Conservation (phyloP, 2,113 vertebrate species). For the human region DNA sequence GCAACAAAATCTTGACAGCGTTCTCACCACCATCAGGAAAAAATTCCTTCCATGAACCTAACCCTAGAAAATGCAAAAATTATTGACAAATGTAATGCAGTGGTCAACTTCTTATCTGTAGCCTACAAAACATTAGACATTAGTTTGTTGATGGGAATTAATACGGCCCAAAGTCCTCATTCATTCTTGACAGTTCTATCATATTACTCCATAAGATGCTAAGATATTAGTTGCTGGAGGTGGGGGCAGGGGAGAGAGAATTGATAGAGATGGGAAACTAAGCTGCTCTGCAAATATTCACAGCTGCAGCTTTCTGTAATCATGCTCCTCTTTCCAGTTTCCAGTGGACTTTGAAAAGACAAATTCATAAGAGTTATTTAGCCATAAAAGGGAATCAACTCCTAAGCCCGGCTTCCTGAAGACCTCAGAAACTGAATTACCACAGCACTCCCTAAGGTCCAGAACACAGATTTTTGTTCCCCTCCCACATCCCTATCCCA, state of each 20-base stretch:
- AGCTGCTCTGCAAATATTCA: neutral
- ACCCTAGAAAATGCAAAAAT: neutral
- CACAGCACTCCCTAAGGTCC: constrained; percentile 63
- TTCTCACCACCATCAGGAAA: neutral
- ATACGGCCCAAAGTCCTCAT: neutral
- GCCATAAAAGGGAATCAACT: constrained; percentile 74
- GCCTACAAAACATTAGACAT: neutral
- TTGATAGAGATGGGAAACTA: neutral
- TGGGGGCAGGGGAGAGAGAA: neutral
- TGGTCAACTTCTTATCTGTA: neutral
- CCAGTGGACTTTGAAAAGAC: constrained; percentile 33
- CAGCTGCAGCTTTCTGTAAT: constrained; percentile 16
- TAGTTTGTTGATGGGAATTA: neutral
- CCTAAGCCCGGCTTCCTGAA: constrained; percentile 40
- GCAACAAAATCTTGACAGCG: neutral
- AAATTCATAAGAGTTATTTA: constrained; percentile 63
- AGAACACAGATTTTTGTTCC: neutral
- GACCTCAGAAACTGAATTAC: constrained; percentile 36
- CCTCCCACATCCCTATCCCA: constrained; percentile 43
- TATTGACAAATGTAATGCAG: neutral
- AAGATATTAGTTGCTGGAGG: neutral
- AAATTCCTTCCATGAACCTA: neutral
- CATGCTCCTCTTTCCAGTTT: neutral
- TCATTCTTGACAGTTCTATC: neutral
- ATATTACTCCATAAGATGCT: neutral